These are phyloP conservation scores for Henricia sp. DNA, from an alignment of 53 echinoderm and acorn worm genomes.

Conservation along the genomic window DNA sequence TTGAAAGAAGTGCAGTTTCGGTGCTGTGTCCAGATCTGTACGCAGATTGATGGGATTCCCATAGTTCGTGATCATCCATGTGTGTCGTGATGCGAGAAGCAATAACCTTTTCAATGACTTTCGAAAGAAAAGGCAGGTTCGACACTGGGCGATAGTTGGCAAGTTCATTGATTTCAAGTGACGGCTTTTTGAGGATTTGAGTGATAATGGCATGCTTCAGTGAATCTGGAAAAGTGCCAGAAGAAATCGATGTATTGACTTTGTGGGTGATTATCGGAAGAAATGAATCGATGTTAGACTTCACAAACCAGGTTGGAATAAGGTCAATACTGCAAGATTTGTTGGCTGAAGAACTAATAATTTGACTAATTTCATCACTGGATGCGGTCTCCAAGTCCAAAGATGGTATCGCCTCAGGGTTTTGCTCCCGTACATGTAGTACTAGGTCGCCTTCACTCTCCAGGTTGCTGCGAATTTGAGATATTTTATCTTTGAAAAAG, in stretches of 20 bases:
- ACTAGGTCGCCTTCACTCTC: background rate
- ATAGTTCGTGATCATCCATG: conserved; percentile 44
- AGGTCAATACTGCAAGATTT: conserved; percentile 52
- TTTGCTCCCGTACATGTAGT: background rate
- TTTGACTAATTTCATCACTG: background rate
- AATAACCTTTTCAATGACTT: conserved; percentile 46
- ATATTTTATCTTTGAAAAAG: conserved; percentile 54
- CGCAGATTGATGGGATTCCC: conserved; percentile 59
- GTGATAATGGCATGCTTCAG: conserved; percentile 54
- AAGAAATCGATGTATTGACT: conserved; percentile 40
- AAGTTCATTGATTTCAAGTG: conserved; percentile 43
- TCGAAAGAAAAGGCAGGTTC: conserved; percentile 36
- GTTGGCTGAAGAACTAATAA: conserved; percentile 24
- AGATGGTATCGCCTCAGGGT: background rate
- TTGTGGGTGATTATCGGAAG: conserved; percentile 55
- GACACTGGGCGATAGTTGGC: conserved; percentile 48
- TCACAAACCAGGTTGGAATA: conserved; percentile 58
- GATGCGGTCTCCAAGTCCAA: conserved; percentile 4
- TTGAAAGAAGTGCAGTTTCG: conserved; percentile 50
- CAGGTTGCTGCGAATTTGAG: conserved; percentile 15
- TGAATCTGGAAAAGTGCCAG: conserved; percentile 44
- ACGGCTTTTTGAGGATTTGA: conserved; percentile 62
- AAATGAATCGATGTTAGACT: conserved; percentile 29
- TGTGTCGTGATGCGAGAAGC: conserved; percentile 25
- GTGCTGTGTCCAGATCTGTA: conserved; percentile 52